Conservation (phyloP, 2,888 invertebrate genomes). For the Selenia dentaria region DNA sequence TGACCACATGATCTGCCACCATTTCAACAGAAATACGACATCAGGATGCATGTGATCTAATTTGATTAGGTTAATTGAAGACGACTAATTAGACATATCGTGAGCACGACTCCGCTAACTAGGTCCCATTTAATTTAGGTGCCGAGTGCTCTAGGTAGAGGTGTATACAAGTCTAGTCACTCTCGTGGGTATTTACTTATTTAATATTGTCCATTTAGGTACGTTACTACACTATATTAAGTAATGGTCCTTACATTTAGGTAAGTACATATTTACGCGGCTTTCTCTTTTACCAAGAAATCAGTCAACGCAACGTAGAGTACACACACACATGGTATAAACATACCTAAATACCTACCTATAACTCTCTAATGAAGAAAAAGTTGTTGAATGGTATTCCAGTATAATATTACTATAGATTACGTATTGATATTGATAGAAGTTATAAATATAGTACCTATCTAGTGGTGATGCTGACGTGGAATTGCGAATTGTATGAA, state of each 20-base stretch:
- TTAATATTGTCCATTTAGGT: neutral
- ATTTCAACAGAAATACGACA: too few species aligned
- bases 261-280: conserved; percentile 5
- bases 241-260: conserved; percentile 11
- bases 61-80: conserved; percentile 24
- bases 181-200: conserved; percentile 1
- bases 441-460: too few species aligned
- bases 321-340: too few species aligned
- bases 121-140: conserved; percentile 4
- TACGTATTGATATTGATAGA: too few species aligned
- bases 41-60: too few species aligned
- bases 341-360: too few species aligned
- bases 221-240: conserved; percentile 8
- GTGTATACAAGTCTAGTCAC: neutral
- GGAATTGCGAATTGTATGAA: too few species aligned
- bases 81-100: conserved; percentile 11
- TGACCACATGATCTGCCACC: too few species aligned
- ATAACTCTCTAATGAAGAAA: too few species aligned
- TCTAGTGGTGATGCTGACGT: too few species aligned
- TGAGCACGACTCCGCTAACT: conserved; percentile 4
- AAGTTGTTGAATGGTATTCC: too few species aligned
- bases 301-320: conserved; percentile 6
- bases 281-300: conserved; percentile 23
- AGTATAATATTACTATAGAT: too few species aligned
- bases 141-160: neutral